Base-by-base conservation (phyloP, 2,888 invertebrate species). In the Eudemis profundana region DNA sequence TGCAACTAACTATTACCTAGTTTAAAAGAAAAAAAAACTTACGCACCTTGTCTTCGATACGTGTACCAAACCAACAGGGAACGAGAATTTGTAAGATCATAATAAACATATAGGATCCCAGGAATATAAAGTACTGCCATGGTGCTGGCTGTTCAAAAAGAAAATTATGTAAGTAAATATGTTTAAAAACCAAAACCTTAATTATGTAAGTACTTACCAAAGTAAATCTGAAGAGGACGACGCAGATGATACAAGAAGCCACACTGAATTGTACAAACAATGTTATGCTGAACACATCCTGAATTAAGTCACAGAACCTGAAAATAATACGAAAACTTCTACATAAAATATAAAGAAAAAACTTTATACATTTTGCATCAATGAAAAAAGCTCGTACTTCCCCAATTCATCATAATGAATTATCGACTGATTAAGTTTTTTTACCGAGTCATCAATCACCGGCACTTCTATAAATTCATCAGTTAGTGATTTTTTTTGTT, bases 51-150 rank as follows among this genome's bases (percentile, higher is more conserved):
- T 80, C 77, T 44, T 81, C 81, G 27, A 89, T 81, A 3, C 69
- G 74, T 12, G 82, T 83, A 7, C 89, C 89, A 71, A 83, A 84
- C 83, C 82, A 88, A 62, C 87, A 86, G 1, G 87, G 88, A 1
- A 86, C 74, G 69, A 87, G 61, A 46, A 88, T 84, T 77, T 83
- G 81, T 14, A 80, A 46, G 1, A 82, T 69, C 85, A 89, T 85
- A 2, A 82, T 68, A 29, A 69, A 68, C 68, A 83, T 78, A 53
- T 87, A 89, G 10, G 80, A 77, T 1, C 72, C 74, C 1, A 89
- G 73, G 68, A 87, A 89, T 59, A 87, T 70, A 50, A 75, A 86
- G 67, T 86, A 88, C 12, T 75, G 70, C 3, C 68, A 51, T 0
- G 80, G 70, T 10, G 86, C 84, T 0, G 85, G 82, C 89, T 89